A percentile compares a stretch with the other conserved stretches of the same genome.
phyloP scores from a whole-genome alignment of 2,888 invertebrate species.

The Pantelozetes paolii region DNA sequence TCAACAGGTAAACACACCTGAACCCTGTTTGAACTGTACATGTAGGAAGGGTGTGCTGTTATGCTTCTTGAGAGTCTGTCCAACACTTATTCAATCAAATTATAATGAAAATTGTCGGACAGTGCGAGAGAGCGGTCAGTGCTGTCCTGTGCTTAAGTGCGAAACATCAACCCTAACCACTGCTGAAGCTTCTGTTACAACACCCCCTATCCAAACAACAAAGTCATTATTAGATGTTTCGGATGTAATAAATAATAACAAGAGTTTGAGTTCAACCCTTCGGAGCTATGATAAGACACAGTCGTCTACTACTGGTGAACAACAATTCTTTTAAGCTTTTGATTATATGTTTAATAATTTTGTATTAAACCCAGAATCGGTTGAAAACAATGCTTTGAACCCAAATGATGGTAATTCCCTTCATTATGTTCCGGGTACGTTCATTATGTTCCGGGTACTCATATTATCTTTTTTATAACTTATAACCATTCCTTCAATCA shows the following conservation, averaged over 20 bases:
- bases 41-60: conserved; percentile 68
- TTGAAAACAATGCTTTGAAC: neutral
- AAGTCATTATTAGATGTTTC: neutral
- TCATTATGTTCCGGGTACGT: too few relatives aligned
- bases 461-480: too few relatives aligned
- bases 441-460: too few relatives aligned
- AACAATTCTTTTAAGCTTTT: neutral
- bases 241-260: neutral
- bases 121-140: conserved; percentile 51
- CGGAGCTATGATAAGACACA: neutral
- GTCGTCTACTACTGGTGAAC: neutral
- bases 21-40: conserved; percentile 72
- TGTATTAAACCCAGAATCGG: too few relatives aligned
- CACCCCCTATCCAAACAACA: neutral
- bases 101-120: conserved; percentile 36
- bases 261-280: neutral
- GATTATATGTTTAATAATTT: too few relatives aligned
- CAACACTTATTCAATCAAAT: conserved; percentile 50
- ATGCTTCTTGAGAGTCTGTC: conserved; percentile 72
- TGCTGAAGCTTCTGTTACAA: conserved; percentile 32
- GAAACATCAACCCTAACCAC: conserved; percentile 48
- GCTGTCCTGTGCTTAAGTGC: conserved; percentile 75
- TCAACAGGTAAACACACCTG: conserved; percentile 60
- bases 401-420: too few relatives aligned
- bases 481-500: neutral